These are phyloP conservation scores for Belgica antarctica DNA, from an alignment of 2,888 invertebrate species.

Conservation along the genomic window DNA sequence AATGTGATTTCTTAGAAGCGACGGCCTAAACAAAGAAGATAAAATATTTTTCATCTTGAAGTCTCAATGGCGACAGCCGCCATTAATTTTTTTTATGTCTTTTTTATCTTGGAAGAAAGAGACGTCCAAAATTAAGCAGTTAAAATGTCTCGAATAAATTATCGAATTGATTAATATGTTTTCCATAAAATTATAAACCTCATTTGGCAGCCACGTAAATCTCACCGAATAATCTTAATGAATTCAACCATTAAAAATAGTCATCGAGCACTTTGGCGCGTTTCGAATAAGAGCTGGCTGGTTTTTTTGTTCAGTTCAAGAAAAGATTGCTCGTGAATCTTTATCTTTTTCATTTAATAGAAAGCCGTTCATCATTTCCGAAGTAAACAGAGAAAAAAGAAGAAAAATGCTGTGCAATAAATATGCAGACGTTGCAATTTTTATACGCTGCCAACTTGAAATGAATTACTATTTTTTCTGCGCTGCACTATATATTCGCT, in stretches of 20 bases:
- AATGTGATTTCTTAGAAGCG: neutral
- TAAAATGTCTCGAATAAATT: slow-evolving; percentile 31
- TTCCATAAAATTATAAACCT: slow-evolving; percentile 18
- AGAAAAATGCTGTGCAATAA: neutral
- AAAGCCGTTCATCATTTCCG: slow-evolving; percentile 3
- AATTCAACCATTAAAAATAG: slow-evolving; percentile 5
- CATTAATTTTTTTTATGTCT: slow-evolving; percentile 22
- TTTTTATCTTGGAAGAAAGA: neutral
- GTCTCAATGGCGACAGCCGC: slow-evolving; percentile 22
- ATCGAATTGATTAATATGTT: slow-evolving; percentile 41
- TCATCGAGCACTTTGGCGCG: neutral
- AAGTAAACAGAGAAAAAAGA: neutral
- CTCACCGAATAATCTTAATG: slow-evolving; percentile 8
- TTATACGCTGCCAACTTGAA: slow-evolving; percentile 1
- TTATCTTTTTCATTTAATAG: neutral
- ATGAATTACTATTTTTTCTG: slow-evolving; percentile 11
- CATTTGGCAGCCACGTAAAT: slow-evolving; percentile 1
- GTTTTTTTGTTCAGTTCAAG: too few relatives aligned
- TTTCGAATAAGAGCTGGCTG: neutral
- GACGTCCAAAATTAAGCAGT: neutral
- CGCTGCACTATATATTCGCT: neutral
- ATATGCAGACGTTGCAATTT: slow-evolving; percentile 10
- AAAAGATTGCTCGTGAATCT: neutral
- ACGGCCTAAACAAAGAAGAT: neutral
- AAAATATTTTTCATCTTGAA: neutral